phyloP scores from a whole-genome alignment of 2,797 vertebrate species.

The Agapornis canus region DNA sequence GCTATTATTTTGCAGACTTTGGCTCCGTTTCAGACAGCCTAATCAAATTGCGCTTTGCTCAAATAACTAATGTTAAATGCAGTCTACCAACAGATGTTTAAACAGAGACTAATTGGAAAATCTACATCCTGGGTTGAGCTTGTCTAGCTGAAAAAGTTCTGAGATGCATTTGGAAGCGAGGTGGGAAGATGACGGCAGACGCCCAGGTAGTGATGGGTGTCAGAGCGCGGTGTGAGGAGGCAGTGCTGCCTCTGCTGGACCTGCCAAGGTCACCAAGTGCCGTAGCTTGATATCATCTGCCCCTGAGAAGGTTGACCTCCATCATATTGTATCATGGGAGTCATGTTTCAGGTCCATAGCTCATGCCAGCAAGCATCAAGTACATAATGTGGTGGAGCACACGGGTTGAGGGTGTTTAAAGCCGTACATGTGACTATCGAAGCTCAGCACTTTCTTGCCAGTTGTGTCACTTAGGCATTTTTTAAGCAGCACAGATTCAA shows the following conservation, averaged over 20 bases:
- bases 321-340: background rate
- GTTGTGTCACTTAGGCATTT: background rate
- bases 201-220: background rate
- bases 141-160: constrained; percentile 68
- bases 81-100: constrained; percentile 83
- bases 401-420: constrained; percentile 9
- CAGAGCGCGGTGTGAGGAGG: background rate
- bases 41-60: constrained; percentile 81
- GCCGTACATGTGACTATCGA: background rate
- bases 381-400: background rate
- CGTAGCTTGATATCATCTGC: background rate
- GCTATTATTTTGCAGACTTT: constrained; percentile 85
- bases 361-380: background rate
- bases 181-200: background rate
- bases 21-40: constrained; percentile 81
- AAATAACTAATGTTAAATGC: constrained; percentile 81
- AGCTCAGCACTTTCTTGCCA: constrained; percentile 8
- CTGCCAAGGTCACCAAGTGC: background rate
- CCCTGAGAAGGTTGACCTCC: background rate
- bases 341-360: background rate
- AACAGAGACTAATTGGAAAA: constrained; percentile 82
- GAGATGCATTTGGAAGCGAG: constrained; percentile 28
- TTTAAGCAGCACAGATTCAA: background rate
- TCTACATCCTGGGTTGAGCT: constrained; percentile 77
- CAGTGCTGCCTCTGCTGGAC: background rate